These are phyloP conservation scores for Nephila pilipes DNA, from an alignment of 1,140 invertebrate species.

Conservation along the genomic window DNA sequence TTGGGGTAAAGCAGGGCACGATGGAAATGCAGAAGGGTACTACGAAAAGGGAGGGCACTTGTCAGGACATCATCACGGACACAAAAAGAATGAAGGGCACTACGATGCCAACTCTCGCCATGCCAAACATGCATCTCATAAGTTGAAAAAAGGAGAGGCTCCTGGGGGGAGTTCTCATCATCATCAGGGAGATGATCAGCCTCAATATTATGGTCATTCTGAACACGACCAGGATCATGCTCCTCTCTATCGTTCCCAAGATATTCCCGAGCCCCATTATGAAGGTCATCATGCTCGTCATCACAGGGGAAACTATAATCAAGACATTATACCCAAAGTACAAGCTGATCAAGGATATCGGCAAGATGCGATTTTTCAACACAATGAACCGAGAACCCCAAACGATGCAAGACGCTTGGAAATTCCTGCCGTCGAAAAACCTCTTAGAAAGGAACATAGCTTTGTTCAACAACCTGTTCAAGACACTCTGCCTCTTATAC, in stretches of 20 bases:
- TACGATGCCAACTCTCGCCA: slow-evolving; percentile 33
- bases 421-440: background rate
- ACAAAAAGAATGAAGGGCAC: slow-evolving; percentile 60
- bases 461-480: background rate
- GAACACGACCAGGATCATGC: background rate
- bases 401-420: background rate
- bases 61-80: slow-evolving; percentile 36
- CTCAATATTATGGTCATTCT: slow-evolving; percentile 29
- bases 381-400: background rate
- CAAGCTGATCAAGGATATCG: background rate
- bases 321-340: background rate
- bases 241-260: background rate
- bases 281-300: background rate
- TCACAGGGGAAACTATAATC: background rate
- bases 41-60: slow-evolving; percentile 69
- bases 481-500: background rate
- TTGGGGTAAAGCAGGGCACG: slow-evolving; percentile 70
- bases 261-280: background rate
- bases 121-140: background rate
- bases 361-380: background rate
- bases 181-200: background rate
- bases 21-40: background rate
- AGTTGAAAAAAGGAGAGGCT: slow-evolving; percentile 46
- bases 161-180: background rate
- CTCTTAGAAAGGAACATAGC: background rate